phyloP scores from a whole-genome alignment of 2,888 invertebrate species.

The Epistrophella euchroma region DNA sequence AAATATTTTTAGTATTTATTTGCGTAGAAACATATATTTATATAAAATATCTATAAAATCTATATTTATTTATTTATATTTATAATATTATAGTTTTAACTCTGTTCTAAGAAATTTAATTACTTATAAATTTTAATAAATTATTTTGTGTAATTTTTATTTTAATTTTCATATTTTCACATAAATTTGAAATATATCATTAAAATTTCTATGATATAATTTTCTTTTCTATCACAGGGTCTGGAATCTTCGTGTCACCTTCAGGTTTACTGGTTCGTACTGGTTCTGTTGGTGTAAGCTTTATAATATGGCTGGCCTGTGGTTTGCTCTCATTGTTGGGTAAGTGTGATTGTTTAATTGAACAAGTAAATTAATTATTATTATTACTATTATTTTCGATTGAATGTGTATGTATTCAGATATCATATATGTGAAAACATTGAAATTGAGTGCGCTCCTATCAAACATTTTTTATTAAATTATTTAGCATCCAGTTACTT shows the following conservation, averaged over 20 bases:
- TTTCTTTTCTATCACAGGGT: constrained; percentile 86
- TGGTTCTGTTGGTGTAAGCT: constrained; percentile 97
- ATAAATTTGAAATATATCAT: too few relatives aligned
- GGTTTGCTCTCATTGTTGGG: constrained; percentile 95
- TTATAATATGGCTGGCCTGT: constrained; percentile 97
- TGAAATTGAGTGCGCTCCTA: background rate
- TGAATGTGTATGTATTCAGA: background rate
- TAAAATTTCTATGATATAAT: constrained; percentile 53
- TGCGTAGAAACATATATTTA: too few relatives aligned
- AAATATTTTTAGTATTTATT: too few relatives aligned
- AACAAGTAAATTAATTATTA: constrained; percentile 33
- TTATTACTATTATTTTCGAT: constrained; percentile 33
- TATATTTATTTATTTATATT: too few relatives aligned
- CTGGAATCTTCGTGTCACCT: constrained; percentile 99
- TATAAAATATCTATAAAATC: too few relatives aligned
- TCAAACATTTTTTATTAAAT: constrained; percentile 11
- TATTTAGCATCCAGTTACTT: constrained; percentile 1
- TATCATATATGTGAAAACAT: background rate
- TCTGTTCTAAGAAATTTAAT: too few relatives aligned
- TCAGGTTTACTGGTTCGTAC: constrained; percentile 96
- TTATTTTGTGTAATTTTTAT: too few relatives aligned
- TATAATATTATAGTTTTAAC: too few relatives aligned
- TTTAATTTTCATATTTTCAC: too few relatives aligned
- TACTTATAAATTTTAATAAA: too few relatives aligned
- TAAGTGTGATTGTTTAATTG: constrained; percentile 84